Evolutionary conservation across 2,888 invertebrate genomes (phyloP), one percentile per base, ranked within the genome.

Genomic region (Himalopsyche anomala): DNA sequence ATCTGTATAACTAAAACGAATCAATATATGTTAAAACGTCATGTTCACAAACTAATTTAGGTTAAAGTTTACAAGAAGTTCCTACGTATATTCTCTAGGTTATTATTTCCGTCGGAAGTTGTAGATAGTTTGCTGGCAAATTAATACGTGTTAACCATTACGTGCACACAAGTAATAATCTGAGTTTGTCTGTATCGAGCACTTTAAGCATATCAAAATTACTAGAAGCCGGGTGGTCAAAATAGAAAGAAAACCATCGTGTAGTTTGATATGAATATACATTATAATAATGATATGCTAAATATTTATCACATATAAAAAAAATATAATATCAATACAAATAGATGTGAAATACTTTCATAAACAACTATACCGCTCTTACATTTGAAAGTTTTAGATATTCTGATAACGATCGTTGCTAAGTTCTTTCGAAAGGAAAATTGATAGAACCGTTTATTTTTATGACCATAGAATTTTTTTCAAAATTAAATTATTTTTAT

Each of bases 221-320:
- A 19, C 62, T 62, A n/a, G n/a, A 62, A 62, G 62, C 62, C 62
- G 62, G 62, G 62, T 62, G 62, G 62, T 62, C 62, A 62, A 62
- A 62, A 62, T 62, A 62, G 1, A 3, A 62, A 62, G 19, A 19
- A 62, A 62, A 62, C 62, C 17, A 3, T 28, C 62, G n/a, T 62
- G 62, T n/a, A n/a, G n/a, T 62, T 40, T 40, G 40, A 40, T 40
- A 28, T 28, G 28, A 28, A 28, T 28, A 28, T 28, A 28, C n/a
- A n/a, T n/a, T n/a, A 28, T 28, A 40, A 11, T 55, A 55, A 12
- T 55, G 55, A n/a, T 55, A 55, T 55, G 4, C n/a, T 55, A 1
- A n/a, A 17, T 55, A 4, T 9, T 9, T 11, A 9, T 55, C 11
- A 12, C 5, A 5, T 11, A 9, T 4, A 55, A 55, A 55, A 55